Percentiles rank a stretch among this genome's conserved stretches.
These are phyloP conservation scores for Percina caprodes DNA, from an alignment of 2,113 vertebrate species.

Conservation along the genomic window DNA sequence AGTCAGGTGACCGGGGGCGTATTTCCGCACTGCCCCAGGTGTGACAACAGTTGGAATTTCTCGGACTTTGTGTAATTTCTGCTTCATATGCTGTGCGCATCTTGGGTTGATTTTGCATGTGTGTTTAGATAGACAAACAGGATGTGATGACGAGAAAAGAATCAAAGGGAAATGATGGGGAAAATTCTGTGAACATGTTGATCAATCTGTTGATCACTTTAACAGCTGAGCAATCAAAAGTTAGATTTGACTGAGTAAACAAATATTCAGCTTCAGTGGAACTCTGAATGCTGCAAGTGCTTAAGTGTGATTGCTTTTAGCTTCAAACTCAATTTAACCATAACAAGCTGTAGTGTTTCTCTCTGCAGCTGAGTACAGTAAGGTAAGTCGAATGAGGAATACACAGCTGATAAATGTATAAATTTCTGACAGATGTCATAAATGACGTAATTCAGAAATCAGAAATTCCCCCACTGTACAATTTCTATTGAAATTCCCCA, in stretches of 20 bases:
- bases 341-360: background rate
- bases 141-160: conserved; percentile 48
- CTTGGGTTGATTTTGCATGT: background rate
- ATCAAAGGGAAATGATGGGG: conserved; percentile 23
- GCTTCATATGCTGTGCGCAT: background rate
- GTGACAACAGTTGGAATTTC: conserved; percentile 62
- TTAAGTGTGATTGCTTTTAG: background rate
- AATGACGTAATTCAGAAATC: background rate
- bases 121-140: conserved; percentile 55
- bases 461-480: conserved; percentile 32
- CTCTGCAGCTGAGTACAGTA: background rate
- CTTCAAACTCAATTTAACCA: conserved; percentile 13
- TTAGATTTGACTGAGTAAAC: background rate
- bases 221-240: background rate
- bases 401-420: background rate
- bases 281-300: background rate
- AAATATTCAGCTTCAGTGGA: background rate
- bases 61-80: conserved; percentile 33
- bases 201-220: background rate
- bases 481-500: conserved; percentile 42
- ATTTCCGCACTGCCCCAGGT: conserved; percentile 24
- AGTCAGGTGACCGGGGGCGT: conserved; percentile 77
- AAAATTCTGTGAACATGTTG: background rate
- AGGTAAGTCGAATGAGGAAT: background rate
- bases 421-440: background rate